Base-by-base conservation (phyloP, 1,140 invertebrate genomes). In the Chelonus insularis region DNA sequence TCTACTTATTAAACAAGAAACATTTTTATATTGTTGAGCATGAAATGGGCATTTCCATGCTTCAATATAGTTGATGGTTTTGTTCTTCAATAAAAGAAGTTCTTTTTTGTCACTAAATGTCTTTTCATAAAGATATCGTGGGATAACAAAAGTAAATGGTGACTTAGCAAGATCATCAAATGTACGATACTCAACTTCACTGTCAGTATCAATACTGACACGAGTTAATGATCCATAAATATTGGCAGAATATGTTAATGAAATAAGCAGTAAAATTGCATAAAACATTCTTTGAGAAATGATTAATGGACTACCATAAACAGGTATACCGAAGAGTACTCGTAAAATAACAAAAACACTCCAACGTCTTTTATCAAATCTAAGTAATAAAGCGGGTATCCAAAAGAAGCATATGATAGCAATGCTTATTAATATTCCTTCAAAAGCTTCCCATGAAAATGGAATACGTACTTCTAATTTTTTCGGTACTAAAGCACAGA, bases 131-230 rank as follows among this genome's bases (percentile, higher is more conserved):
- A 47, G 9, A 52, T 34, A 43, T 20, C 21, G 2, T 5, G 25
- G 18, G 2, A 64, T 32, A 4, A 57, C 6, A 4, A 37, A 47
- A 20, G 29, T 43, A 4, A 64, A 25, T 6, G 16, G 20, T 8
- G 63, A 64, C 7, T 51, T 21, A 34, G 55, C 58, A 8, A 64
- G 11, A 29, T 64, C 58, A 6, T 64, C 45, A 12, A 57, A 61
- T 52, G n/a, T 34, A 9, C 25, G 5, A 16, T 23, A 57, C 18
- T 60, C 47, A 41, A 43, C 34, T 57, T 60, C 52, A 36, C 1
- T 4, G 0, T 37, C 29, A 4, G 16, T 43, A n/a, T 60, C 25
- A 11, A 60, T 12, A 25, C 9, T 57, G 1, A 57, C 8, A 23
- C 45, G n/a, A 4, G 54, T 60, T 2, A 64, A 16, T 0, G 41